Conservation (phyloP, 2,797 vertebrate genomes). For the Knipowitschia caucasica region DNA sequence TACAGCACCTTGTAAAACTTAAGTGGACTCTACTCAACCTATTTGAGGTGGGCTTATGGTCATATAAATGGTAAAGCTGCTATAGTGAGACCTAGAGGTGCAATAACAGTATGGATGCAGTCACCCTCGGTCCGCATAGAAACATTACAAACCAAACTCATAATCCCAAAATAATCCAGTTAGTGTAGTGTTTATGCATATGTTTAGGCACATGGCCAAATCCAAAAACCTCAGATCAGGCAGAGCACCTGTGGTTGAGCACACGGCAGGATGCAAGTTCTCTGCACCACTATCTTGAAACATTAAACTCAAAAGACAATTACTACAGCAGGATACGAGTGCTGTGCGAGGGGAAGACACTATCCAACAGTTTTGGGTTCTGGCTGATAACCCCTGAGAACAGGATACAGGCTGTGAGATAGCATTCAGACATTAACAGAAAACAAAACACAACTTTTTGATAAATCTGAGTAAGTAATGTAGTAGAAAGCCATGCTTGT, state of each 20-base stretch:
- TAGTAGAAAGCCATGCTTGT: too few relatives aligned
- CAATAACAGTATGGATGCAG: constrained; percentile 17
- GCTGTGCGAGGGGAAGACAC: constrained; percentile 25
- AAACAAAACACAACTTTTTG: constrained; percentile 9
- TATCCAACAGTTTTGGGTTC: constrained; percentile 19
- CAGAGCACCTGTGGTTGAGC: constrained; percentile 50
- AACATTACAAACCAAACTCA: constrained; percentile 19
- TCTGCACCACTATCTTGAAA: constrained; percentile 49
- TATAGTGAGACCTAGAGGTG: constrained; percentile 26
- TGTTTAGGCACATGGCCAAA: constrained; percentile 24
- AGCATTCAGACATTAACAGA: constrained; percentile 16
- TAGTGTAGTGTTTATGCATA: constrained; percentile 17
- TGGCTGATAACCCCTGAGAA: constrained; percentile 27
- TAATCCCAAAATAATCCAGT: constrained; percentile 36
- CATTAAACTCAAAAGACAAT: constrained; percentile 52
- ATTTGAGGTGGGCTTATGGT: constrained; percentile 22
- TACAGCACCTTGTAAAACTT: constrained; percentile 23
- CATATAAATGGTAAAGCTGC: constrained; percentile 16
- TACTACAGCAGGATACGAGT: constrained; percentile 32
- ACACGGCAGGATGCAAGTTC: constrained; percentile 43
- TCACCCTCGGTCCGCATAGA: constrained; percentile 14
- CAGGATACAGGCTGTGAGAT: constrained; percentile 14
- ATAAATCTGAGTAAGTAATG: background rate
- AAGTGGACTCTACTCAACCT: constrained; percentile 20
- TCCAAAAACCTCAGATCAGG: constrained; percentile 54